A percentile compares a stretch with the other conserved stretches of the same genome.
These are phyloP conservation scores for Mechanitis mazaeus DNA, from an alignment of 2,888 invertebrate genomes.

Conservation along the genomic window DNA sequence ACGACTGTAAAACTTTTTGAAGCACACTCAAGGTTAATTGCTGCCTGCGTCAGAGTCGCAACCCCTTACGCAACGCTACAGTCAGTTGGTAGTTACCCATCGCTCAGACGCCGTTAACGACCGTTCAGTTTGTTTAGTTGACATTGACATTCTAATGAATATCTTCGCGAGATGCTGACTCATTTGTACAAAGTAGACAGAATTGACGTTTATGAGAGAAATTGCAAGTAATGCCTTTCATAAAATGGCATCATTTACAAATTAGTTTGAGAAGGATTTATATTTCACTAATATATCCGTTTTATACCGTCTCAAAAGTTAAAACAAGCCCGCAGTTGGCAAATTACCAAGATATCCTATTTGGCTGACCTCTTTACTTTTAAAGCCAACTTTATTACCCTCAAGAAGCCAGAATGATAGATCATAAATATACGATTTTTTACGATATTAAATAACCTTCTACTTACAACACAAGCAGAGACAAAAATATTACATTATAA, in stretches of 20 bases:
- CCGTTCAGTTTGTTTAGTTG: constrained; percentile 26
- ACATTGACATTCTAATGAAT: constrained; percentile 32
- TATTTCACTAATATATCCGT: neutral
- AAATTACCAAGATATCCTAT: constrained; percentile 17
- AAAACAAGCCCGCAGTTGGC: constrained; percentile 20
- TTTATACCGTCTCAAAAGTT: constrained; percentile 1
- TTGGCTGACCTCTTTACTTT: constrained; percentile 19
- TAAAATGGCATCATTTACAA: constrained; percentile 8
- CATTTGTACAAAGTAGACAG: constrained; percentile 23
- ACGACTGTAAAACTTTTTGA: constrained; percentile 7
- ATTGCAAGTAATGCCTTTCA: constrained; percentile 25
- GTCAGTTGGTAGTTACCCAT: constrained; percentile 11
- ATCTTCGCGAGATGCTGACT: constrained; percentile 20
- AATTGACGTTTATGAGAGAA: constrained; percentile 19
- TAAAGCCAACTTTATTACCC: constrained; percentile 23
- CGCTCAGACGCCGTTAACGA: constrained; percentile 26
- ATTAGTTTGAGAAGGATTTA: neutral
- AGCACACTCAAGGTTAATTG: constrained; percentile 27
- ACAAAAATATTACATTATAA: too few species aligned
- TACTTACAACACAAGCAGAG: too few species aligned
- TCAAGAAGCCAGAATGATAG: constrained; percentile 4
- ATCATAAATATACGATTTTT: neutral
- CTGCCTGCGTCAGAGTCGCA: constrained; percentile 18
- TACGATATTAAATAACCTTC: neutral
- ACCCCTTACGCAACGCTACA: constrained; percentile 28